phyloP scores from a whole-genome alignment of 2,797 vertebrate species.

The Phataginus tetradactyla region DNA sequence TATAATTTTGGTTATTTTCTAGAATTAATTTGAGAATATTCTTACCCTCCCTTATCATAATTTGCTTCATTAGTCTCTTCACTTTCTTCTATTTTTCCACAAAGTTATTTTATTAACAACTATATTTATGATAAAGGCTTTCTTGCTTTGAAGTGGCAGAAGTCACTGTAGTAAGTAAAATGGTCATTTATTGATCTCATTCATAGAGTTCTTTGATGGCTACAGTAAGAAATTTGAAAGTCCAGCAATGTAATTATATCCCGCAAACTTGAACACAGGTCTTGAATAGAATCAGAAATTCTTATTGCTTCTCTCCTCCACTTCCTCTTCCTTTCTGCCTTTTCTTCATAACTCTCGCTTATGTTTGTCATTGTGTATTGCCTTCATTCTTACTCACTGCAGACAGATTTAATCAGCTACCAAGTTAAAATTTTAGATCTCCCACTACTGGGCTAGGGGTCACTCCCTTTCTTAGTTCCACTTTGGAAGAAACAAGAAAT shows the following conservation, averaged over 20 bases:
- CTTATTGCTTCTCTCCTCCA: not conserved
- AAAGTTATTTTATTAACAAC: not conserved
- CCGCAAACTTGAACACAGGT: not conserved
- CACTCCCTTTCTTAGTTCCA: not conserved
- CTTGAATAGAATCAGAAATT: not conserved
- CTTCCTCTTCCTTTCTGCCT: not conserved
- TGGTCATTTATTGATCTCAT: not conserved
- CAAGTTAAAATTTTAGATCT: not conserved
- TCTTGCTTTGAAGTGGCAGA: not conserved
- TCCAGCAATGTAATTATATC: not conserved
- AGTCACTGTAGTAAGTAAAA: not conserved
- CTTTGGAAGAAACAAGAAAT: not conserved
- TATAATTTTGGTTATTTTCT: conserved; percentile 2
- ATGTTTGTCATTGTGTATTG: not conserved
- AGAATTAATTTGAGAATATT: not conserved
- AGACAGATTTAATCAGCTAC: not conserved
- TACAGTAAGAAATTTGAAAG: not conserved
- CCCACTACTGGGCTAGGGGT: not conserved
- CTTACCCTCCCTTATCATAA: not conserved
- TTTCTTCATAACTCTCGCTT: not conserved
- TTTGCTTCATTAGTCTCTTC: not conserved
- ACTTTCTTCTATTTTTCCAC: not conserved
- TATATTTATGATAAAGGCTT: not conserved
- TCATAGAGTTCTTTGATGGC: not conserved
- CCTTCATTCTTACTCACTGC: not conserved